Evolutionary conservation across 2,888 invertebrate genomes (phyloP), one percentile per base, ranked within the genome.

Genomic region (Lasius platythorax): DNA sequence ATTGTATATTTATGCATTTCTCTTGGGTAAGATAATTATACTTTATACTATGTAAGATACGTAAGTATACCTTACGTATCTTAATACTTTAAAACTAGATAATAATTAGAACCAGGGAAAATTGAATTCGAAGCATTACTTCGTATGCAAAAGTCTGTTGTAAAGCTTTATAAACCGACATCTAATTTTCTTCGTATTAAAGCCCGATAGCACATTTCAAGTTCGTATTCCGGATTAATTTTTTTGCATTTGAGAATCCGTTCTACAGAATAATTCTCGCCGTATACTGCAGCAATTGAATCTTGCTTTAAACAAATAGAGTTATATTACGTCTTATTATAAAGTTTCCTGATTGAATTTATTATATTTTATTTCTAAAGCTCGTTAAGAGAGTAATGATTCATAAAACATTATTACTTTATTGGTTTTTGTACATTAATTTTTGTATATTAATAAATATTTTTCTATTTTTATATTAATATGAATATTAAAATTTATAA

Each of bases 151-250:
- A 68, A 67, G n/a, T 67, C 53, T 78, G 5, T 23, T 15, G 63
- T 46, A 33, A 75, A 64, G 15, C 11, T 23, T 64, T 33, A 23
- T 46, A 33, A 64, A 33, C 40, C 53, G 6, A 56, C 9, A 23
- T 56, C 3, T 9, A 79, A 79, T 43, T 79, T 72, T 72, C 23
- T 28, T 66, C 28, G 73, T 37, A 82, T 81, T 73, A 82, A 81
- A 84, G 66, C 61, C 6, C 18, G 8, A 63, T 70, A 18, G 12
- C 58, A 79, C 79, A 79, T 79, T 43, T 58, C 43, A 61, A 61
- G 18, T 58, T 79, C 72, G 43, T 72, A 72, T 58, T 61, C 58
- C 15, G 79, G 18, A 61, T 46, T 72, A 79, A 61, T 79, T 72
- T 61, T 33, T 33, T 8, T 46, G 46, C 23, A 70, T 79, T 33